Evolutionary conservation across 2,797 vertebrate species (phyloP).

Genomic region (Orientallactaga sibirica): DNA sequence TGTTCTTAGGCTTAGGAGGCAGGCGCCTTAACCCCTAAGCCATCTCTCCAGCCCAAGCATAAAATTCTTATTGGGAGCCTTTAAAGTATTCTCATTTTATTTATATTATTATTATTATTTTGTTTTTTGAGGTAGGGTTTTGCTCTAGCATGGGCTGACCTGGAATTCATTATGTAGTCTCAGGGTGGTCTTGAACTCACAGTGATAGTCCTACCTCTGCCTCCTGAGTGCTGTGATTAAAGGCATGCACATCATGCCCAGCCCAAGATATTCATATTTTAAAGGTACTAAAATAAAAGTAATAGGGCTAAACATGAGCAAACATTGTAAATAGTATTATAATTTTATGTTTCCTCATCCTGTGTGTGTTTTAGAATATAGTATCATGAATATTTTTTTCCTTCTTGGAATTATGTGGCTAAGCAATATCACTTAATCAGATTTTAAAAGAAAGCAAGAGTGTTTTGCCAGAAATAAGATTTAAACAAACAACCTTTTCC

Average conservation of each 20-base stretch:
- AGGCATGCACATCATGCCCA: no score
- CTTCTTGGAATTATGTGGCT: not conserved
- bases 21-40: no score
- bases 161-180: no score
- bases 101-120: no score
- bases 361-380: not conserved
- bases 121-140: no score
- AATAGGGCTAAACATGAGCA: not conserved
- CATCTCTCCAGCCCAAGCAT: no score
- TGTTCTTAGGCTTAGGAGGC: no score
- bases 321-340: not conserved
- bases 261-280: not conserved
- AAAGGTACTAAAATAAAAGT: not conserved
- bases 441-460: slow-evolving; percentile 7
- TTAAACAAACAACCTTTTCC: not conserved
- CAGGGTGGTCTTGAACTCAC: no score
- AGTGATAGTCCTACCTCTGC: no score
- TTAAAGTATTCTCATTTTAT: not conserved
- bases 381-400: no score
- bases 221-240: no score
- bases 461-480: not conserved
- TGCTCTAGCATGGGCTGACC: no score
- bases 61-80: not conserved
- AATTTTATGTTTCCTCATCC: not conserved
- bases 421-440: not conserved